Conservation (phyloP, 92 coral and sea anemone genomes). For the Scolanthus callimorphus region DNA sequence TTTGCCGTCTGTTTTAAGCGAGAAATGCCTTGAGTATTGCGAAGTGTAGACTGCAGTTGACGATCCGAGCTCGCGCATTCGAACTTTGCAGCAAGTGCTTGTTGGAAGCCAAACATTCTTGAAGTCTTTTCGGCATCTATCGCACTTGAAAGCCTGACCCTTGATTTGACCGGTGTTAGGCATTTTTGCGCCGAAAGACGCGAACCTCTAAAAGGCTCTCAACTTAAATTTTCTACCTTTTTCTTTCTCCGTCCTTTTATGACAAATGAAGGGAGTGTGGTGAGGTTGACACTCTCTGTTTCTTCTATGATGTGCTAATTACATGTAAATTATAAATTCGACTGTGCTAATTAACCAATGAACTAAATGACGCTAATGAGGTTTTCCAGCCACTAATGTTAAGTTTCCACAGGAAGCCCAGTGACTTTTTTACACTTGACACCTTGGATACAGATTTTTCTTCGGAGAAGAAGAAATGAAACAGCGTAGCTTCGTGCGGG, state of each 20-base stretch:
- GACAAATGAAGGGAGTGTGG: background rate
- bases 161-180: constrained; percentile 82
- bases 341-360: constrained; percentile 50
- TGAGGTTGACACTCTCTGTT: constrained; percentile 11
- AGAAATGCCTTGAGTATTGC: constrained; percentile 67
- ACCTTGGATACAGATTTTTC: no score
- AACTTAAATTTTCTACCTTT: background rate
- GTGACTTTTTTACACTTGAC: no score
- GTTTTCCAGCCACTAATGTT: no score
- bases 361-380: constrained; percentile 14
- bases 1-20: constrained; percentile 27
- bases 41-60: constrained; percentile 13
- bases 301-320: constrained; percentile 12
- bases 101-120: constrained; percentile 89
- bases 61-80: constrained; percentile 8
- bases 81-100: constrained; percentile 75
- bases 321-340: constrained; percentile 23
- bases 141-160: constrained; percentile 79
- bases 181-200: constrained; percentile 27
- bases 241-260: background rate
- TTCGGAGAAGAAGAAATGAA: no score
- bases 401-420: no score
- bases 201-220: background rate
- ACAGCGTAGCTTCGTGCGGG: background rate
- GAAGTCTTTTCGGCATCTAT: constrained; percentile 80